A percentile compares a stretch with the other conserved stretches of the same genome.
These are phyloP conservation scores for Ceryle rudis DNA, from an alignment of 2,797 vertebrate genomes.

Conservation along the genomic window DNA sequence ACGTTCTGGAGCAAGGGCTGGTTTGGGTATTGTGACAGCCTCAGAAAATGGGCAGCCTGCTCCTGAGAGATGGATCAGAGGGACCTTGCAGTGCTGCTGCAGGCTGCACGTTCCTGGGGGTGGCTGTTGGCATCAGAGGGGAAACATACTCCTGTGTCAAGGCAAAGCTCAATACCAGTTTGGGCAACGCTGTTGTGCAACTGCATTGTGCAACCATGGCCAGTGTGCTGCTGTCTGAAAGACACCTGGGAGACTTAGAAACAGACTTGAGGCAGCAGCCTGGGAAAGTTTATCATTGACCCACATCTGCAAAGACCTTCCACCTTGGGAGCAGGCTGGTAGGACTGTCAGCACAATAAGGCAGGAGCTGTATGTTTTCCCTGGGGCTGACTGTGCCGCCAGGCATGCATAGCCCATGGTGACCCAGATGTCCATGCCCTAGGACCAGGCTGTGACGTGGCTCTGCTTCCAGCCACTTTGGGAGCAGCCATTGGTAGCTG, in stretches of 20 bases:
- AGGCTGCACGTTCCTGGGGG: rapidly evolving
- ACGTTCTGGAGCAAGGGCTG: not conserved
- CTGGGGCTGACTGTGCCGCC: not conserved
- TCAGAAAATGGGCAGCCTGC: rapidly evolving
- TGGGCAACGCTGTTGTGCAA: not conserved
- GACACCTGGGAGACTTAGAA: not conserved
- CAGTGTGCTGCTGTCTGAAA: not conserved
- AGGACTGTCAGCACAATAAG: not conserved
- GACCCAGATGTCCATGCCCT: not conserved
- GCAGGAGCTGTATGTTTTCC: not conserved
- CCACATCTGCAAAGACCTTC: rapidly evolving
- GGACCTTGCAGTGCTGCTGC: not conserved
- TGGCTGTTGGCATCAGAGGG: rapidly evolving
- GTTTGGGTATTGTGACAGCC: not conserved
- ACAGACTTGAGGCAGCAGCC: not conserved
- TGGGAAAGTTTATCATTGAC: not conserved
- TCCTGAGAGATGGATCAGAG: rapidly evolving
- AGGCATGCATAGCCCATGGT: rapidly evolving
- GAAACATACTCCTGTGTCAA: rapidly evolving
- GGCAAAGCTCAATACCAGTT: rapidly evolving
- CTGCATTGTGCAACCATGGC: rapidly evolving
- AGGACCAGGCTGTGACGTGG: rapidly evolving
- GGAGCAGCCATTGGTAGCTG: rapidly evolving
- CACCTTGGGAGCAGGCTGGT: not conserved
- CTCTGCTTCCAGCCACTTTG: not conserved